These are phyloP conservation scores for Elephas maximus DNA, from an alignment of 2,113 vertebrate species.

Conservation along the genomic window DNA sequence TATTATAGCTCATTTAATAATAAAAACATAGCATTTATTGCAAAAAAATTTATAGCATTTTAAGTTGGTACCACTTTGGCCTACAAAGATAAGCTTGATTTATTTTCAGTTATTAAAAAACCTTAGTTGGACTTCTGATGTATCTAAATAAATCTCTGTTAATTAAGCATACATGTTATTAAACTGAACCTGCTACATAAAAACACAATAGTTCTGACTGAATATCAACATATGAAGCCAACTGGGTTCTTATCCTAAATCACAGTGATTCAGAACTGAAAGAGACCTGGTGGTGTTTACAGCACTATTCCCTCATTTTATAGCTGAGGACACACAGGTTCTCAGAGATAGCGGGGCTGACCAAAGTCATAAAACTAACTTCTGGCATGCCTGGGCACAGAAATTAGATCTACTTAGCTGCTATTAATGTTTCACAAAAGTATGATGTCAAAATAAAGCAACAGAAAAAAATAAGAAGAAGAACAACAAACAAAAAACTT, in stretches of 20 bases:
- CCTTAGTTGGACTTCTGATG: conserved; percentile 5
- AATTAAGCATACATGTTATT: conserved; percentile 10
- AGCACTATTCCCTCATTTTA: not conserved
- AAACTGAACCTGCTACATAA: conserved; percentile 20
- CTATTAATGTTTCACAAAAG: conserved; percentile 1
- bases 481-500: not conserved
- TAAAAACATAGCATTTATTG: conserved; percentile 1
- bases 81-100: conserved; percentile 58
- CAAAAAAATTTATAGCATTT: conserved; percentile 50
- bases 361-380: not conserved
- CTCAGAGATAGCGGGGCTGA: not conserved
- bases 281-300: not conserved
- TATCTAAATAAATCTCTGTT: conserved; percentile 25
- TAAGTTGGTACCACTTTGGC: conserved; percentile 11
- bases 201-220: not conserved
- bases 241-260: not conserved
- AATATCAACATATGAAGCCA: conserved; percentile 19
- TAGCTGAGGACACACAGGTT: not conserved
- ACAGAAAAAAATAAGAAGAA: not conserved
- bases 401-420: not conserved
- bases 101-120: conserved; percentile 57
- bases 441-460: conserved; percentile 17
- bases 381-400: not conserved
- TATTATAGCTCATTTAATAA: conserved; percentile 29
- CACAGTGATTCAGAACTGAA: not conserved